Conservation (phyloP, 2,113 vertebrate species). For the Symphodus melops region DNA sequence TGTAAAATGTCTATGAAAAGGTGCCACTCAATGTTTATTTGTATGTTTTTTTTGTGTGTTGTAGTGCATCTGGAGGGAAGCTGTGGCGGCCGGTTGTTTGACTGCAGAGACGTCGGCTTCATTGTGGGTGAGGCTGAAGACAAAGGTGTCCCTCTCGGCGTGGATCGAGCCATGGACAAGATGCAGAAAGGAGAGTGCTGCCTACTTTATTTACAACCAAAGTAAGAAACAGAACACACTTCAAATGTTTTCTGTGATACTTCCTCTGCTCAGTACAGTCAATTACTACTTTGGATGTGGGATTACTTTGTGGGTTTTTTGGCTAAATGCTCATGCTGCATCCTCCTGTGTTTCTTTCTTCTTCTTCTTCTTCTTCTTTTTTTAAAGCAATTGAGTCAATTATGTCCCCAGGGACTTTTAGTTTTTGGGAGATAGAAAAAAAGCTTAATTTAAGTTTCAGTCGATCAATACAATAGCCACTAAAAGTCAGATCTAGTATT, state of each 20-base stretch:
- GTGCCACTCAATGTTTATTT: neutral
- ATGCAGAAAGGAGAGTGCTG: slow-evolving; percentile 96
- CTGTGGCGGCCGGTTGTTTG: slow-evolving; percentile 85
- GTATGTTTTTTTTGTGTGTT: neutral
- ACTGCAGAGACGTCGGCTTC: slow-evolving; percentile 90
- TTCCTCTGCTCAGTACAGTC: neutral
- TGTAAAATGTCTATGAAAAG: neutral
- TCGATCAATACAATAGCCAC: neutral
- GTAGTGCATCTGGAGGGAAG: slow-evolving; percentile 92
- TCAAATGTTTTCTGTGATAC: neutral
- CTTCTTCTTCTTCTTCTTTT: neutral
- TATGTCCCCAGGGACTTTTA: neutral
- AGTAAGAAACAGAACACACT: slow-evolving; percentile 79
- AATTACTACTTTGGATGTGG: neutral
- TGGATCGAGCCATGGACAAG: slow-evolving; percentile 96
- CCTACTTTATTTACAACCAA: slow-evolving; percentile 88
- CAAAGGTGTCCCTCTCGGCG: slow-evolving; percentile 91
- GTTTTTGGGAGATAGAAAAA: neutral
- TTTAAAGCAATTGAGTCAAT: neutral
- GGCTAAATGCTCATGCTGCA: neutral
- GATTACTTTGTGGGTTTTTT: neutral
- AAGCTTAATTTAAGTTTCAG: too few species aligned
- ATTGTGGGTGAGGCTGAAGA: slow-evolving; percentile 92
- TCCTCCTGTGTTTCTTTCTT: neutral
- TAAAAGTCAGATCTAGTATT: neutral